These are phyloP conservation scores for Drosophila neonasuta DNA, from an alignment of 2,888 invertebrate species.

Conservation along the genomic window DNA sequence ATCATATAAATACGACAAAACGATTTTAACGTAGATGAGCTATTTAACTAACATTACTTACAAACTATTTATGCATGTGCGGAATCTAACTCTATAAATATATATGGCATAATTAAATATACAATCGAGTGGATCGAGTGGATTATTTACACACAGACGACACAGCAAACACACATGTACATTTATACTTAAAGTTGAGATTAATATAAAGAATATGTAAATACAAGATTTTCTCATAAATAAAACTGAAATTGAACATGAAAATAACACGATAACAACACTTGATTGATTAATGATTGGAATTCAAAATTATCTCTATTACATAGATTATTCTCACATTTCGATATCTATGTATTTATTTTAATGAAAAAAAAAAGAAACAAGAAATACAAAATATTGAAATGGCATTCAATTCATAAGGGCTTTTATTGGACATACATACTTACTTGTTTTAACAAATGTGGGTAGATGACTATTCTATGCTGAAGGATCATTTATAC, in stretches of 20 bases:
- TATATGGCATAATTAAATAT: conserved; percentile 34
- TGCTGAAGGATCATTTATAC: no score
- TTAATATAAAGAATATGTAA: conserved; percentile 52
- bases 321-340: conserved; percentile 46
- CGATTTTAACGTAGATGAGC: conserved; percentile 61
- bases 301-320: conserved; percentile 55
- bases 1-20: conserved; percentile 59
- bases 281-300: conserved; percentile 37
- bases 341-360: conserved; percentile 63
- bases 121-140: conserved; percentile 40
- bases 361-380: conserved; percentile 41
- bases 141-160: conserved; percentile 27
- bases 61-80: conserved; percentile 35
- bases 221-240: conserved; percentile 42
- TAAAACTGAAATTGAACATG: conserved; percentile 25
- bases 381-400: conserved; percentile 58
- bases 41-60: conserved; percentile 33
- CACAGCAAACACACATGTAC: conserved; percentile 47
- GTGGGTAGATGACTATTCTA: not conserved
- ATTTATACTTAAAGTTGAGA: conserved; percentile 36
- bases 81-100: conserved; percentile 29
- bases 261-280: conserved; percentile 12
- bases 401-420: conserved; percentile 60
- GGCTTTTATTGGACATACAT: conserved; percentile 22
- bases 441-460: not conserved